Conservation (phyloP, 2,888 invertebrate species). For the Keiferia lycopersicella region DNA sequence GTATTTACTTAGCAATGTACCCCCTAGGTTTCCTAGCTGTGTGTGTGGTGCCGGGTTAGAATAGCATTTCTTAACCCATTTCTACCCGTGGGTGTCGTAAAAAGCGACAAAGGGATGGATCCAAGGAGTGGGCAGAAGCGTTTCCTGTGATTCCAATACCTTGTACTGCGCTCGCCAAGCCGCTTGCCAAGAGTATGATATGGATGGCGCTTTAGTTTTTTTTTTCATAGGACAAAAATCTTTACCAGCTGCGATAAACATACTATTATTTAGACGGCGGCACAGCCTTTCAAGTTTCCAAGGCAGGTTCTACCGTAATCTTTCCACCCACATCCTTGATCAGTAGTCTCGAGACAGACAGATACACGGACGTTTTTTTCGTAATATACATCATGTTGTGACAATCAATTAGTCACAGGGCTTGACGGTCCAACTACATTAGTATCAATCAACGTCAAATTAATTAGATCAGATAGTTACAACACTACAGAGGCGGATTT, state of each 20-base stretch:
- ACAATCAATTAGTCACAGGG: conserved; percentile 73
- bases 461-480: conserved; percentile 75
- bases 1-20: too few species aligned
- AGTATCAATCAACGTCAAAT: conserved; percentile 79
- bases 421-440: conserved; percentile 69
- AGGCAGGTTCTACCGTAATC: not conserved
- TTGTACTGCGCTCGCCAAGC: too few species aligned
- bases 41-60: too few species aligned
- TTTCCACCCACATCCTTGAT: conserved; percentile 22
- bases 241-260: not conserved
- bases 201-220: too few species aligned
- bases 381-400: conserved; percentile 65
- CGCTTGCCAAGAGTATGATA: too few species aligned
- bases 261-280: not conserved
- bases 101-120: too few species aligned
- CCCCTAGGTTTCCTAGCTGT: too few species aligned
- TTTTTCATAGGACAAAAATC: too few species aligned
- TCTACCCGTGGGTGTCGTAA: too few species aligned
- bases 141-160: too few species aligned
- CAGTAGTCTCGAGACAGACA: conserved; percentile 13
- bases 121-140: too few species aligned
- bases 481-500: conserved; percentile 23
- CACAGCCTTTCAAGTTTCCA: not conserved
- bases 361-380: conserved; percentile 37
- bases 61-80: too few species aligned